phyloP scores from a whole-genome alignment of 1,140 invertebrate species.

The Gonioctena quinquepunctata region DNA sequence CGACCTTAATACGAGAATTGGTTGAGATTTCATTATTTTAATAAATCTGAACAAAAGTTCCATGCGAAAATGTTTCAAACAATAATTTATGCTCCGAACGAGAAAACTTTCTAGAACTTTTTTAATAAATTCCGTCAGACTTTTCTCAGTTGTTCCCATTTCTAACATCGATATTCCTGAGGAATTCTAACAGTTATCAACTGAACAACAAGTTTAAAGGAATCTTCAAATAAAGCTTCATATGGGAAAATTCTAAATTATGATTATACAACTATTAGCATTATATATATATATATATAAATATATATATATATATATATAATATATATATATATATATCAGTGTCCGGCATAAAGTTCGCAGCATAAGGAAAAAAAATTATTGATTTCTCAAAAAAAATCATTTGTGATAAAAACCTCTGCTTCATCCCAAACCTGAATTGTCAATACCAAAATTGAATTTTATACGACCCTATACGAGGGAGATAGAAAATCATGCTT shows the following conservation, averaged over 20 bases:
- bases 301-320: background rate
- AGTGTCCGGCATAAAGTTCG: no score
- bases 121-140: constrained; percentile 28
- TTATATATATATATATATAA: background rate
- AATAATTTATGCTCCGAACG: constrained; percentile 14
- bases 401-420: no score
- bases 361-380: no score
- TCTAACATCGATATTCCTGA: background rate
- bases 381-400: no score
- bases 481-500: no score
- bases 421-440: no score
- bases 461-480: no score
- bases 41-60: constrained; percentile 3
- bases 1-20: background rate
- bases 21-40: constrained; percentile 8
- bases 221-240: background rate
- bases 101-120: constrained; percentile 25
- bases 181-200: background rate
- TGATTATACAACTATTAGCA: background rate
- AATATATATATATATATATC: background rate
- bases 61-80: constrained; percentile 3
- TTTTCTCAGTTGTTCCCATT: background rate
- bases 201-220: no score
- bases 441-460: no score
- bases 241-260: background rate